Evolutionary conservation across 2,888 invertebrate genomes (phyloP), one percentile per base, ranked within the genome.

Genomic region (Galerucella pusilla): DNA sequence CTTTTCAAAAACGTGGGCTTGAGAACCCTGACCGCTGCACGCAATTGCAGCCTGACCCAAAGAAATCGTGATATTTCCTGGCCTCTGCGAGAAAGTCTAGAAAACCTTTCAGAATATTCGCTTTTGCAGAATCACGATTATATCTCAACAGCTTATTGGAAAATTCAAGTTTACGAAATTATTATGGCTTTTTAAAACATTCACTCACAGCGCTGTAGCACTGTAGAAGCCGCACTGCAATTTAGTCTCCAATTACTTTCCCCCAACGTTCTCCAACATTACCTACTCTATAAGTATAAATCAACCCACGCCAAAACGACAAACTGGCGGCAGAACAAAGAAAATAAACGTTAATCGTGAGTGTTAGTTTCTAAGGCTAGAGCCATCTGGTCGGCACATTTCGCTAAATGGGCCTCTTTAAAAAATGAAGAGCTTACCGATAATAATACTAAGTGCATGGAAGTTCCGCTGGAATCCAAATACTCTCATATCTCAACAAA

Each of bases 391-490:
- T 70, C 73, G 70, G 69, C 72, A 78, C 79, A 77, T 76, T 74
- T 64, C 73, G 70, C 64, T 83, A 83, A 82, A 80, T 84, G 82
- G 79, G 80, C 75, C 77, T 16, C 77, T 77, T 81, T 83, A 82
- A 83, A 82, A 83, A 83, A 85, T 85, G 81, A 79, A 79, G 77
- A 79, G 82, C 82, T 83, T 82, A 81, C 83, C 82, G 84, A 85
- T 85, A 85, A 85, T 85, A 84, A 84, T 83, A 82, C 85, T 85
- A 84, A 85, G 85, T 85, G 85, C 84, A 81, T 80, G 82, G 78
- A 80, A 81, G 81, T 80, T 82, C 79, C 81, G 80, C 81, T 81
- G 80, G 82, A 81, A 81, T 81, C 81, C 79, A 80, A 84, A 83
- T 83, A 81, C 83, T 81, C 84, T 82, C 85, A 84, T 85, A 84